Percentiles rank a stretch among this genome's conserved stretches.
These are phyloP conservation scores for Caenorhabditis angaria DNA, from an alignment of 2,888 invertebrate genomes.

Conservation along the genomic window DNA sequence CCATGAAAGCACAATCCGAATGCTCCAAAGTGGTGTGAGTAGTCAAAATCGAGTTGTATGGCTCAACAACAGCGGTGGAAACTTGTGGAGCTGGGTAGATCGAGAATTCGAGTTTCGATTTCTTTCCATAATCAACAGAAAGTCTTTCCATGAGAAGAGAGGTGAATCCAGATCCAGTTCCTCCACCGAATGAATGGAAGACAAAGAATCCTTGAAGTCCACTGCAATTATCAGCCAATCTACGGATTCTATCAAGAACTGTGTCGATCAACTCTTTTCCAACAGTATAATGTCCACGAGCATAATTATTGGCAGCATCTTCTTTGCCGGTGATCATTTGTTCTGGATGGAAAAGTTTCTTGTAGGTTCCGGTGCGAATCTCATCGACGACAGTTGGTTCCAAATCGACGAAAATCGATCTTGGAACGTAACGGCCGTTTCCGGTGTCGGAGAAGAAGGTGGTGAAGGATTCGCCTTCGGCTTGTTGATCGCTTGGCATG, in stretches of 20 bases:
- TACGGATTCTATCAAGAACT: conserved; percentile 69
- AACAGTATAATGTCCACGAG: conserved; percentile 95
- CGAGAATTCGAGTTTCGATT: conserved; percentile 86
- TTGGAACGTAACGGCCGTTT: conserved; percentile 76
- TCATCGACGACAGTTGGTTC: conserved; percentile 75
- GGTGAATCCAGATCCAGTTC: conserved; percentile 88
- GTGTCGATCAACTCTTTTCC: conserved; percentile 78
- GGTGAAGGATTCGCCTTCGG: conserved; percentile 85
- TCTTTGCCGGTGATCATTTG: conserved; percentile 93
- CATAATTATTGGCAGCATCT: conserved; percentile 96
- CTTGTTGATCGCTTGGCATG: conserved; percentile 42
- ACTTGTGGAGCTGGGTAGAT: conserved; percentile 86
- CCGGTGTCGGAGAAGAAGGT: conserved; percentile 80
- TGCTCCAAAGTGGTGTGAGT: conserved; percentile 83
- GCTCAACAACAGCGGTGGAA: conserved; percentile 79
- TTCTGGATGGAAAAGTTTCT: conserved; percentile 80
- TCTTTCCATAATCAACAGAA: conserved; percentile 85
- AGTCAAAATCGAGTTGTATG: conserved; percentile 93
- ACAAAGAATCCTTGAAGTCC: conserved; percentile 75
- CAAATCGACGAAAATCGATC: conserved; percentile 59
- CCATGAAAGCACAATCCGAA: conserved; percentile 78
- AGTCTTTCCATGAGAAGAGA: conserved; percentile 86
- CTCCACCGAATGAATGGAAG: conserved; percentile 79
- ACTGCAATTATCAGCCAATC: conserved; percentile 81
- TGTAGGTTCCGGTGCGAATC: conserved; percentile 85